Conservation (phyloP, 2,888 invertebrate genomes). For the Stomorhina lunata region DNA sequence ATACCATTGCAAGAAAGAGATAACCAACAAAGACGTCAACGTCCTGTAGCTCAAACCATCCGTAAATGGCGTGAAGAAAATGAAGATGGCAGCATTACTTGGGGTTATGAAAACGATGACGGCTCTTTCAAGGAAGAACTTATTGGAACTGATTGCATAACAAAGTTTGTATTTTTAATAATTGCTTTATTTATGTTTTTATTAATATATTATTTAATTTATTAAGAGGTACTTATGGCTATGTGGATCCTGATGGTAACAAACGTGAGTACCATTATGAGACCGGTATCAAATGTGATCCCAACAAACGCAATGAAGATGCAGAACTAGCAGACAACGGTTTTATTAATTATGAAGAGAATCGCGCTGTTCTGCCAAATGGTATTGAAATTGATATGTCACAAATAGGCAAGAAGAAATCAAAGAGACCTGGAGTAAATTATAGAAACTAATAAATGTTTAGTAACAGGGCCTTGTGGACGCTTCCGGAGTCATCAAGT, state of each 20-base stretch:
- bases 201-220: background rate
- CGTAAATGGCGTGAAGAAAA: slow-evolving; percentile 89
- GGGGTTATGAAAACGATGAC: slow-evolving; percentile 94
- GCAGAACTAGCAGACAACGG: slow-evolving; percentile 82
- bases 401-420: slow-evolving; percentile 85
- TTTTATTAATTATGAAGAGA: slow-evolving; percentile 87
- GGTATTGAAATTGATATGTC: slow-evolving; percentile 87
- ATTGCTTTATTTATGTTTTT: background rate
- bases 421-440: slow-evolving; percentile 83
- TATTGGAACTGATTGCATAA: slow-evolving; percentile 88
- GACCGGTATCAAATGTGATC: slow-evolving; percentile 86
- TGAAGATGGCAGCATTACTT: slow-evolving; percentile 87
- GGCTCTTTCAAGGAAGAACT: slow-evolving; percentile 92
- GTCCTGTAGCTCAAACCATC: slow-evolving; percentile 87
- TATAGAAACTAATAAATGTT: slow-evolving; percentile 75
- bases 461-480: background rate
- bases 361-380: slow-evolving; percentile 86
- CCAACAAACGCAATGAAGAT: slow-evolving; percentile 80
- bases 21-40: slow-evolving; percentile 80
- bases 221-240: slow-evolving; percentile 88
- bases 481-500: background rate
- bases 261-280: slow-evolving; percentile 91
- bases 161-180: slow-evolving; percentile 78
- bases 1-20: slow-evolving; percentile 72
- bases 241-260: slow-evolving; percentile 90